Evolutionary conservation across 2,888 invertebrate genomes (phyloP).

Genomic region (Stenotaenia linearis): DNA sequence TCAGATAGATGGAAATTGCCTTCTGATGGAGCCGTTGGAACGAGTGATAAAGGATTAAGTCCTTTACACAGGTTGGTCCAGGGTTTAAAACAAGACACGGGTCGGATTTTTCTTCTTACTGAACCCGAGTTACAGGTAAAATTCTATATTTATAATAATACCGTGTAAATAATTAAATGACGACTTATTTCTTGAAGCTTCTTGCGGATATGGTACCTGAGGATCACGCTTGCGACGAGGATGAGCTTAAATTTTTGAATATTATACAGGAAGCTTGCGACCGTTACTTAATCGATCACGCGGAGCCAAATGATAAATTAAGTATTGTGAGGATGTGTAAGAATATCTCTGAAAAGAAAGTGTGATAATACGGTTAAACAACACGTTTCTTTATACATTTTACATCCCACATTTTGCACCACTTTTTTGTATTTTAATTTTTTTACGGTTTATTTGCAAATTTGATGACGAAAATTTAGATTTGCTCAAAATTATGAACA

Average conservation of each 20-base stretch:
- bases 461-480: neutral
- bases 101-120: conserved; percentile 31
- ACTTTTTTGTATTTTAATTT: neutral
- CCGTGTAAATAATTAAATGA: neutral
- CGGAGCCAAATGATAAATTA: conserved; percentile 30
- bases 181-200: neutral
- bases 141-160: neutral
- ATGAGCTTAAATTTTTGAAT: conserved; percentile 31
- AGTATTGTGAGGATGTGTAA: conserved; percentile 24
- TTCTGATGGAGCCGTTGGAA: conserved; percentile 4
- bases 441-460: neutral
- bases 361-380: neutral
- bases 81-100: conserved; percentile 30
- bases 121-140: conserved; percentile 32
- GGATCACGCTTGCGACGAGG: conserved; percentile 29
- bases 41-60: neutral
- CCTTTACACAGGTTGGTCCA: conserved; percentile 27
- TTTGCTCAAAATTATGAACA: neutral
- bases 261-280: conserved; percentile 32
- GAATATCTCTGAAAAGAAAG: neutral
- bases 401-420: neutral
- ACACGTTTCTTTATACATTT: neutral
- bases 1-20: conserved; percentile 22
- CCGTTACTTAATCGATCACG: conserved; percentile 32
- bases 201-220: conserved; percentile 33